These are phyloP conservation scores for Petromus typicus DNA, from an alignment of 2,113 vertebrate species.

Conservation along the genomic window DNA sequence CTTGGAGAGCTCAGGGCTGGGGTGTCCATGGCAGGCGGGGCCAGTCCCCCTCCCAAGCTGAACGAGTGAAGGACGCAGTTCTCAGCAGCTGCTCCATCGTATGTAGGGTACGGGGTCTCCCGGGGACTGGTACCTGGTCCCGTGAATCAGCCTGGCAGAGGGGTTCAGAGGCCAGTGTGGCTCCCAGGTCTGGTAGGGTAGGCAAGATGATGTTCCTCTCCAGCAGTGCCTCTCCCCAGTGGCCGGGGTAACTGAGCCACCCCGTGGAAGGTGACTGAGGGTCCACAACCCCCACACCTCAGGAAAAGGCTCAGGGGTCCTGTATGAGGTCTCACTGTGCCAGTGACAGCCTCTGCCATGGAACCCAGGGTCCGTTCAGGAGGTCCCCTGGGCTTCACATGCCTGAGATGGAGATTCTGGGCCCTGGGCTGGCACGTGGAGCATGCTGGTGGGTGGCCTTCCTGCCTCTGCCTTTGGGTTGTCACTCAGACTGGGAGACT, in stretches of 20 bases:
- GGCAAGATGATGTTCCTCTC: neutral
- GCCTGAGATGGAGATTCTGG: neutral
- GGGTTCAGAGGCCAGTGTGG: neutral
- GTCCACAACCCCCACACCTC: neutral
- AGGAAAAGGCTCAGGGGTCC: neutral
- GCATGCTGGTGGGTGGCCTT: too few relatives aligned
- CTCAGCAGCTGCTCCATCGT: neutral
- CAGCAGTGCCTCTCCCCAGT: neutral
- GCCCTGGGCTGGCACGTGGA: neutral
- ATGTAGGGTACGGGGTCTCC: neutral
- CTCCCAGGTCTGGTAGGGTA: neutral
- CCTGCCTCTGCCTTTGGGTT: too few relatives aligned
- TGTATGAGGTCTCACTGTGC: neutral
- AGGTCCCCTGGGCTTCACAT: neutral
- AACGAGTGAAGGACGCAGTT: neutral
- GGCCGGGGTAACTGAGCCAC: neutral
- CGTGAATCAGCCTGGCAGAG: neutral
- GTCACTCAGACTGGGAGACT: rapidly evolving
- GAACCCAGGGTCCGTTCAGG: neutral
- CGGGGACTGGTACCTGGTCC: neutral
- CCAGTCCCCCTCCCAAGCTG: too few relatives aligned
- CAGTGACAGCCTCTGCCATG: neutral
- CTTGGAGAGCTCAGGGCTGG: neutral
- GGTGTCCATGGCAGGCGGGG: neutral
- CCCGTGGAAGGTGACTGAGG: neutral